A percentile compares a stretch with the other conserved stretches of the same genome.
phyloP scores from a whole-genome alignment of 2,113 vertebrate genomes.

The Thalassarche chlororhynchos region DNA sequence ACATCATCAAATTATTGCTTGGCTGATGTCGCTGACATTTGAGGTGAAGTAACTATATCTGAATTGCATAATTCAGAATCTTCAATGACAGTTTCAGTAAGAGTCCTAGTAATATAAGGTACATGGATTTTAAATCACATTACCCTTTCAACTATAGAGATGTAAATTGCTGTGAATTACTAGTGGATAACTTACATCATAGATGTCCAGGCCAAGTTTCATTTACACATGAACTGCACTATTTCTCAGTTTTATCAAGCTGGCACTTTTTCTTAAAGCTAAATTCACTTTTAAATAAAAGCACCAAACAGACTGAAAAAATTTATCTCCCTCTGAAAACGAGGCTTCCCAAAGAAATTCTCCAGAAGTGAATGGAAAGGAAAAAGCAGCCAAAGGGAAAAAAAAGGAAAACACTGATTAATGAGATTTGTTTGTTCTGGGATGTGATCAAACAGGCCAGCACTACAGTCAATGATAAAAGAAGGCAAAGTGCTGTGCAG shows the following conservation, averaged over 20 bases:
- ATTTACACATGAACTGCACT: not conserved
- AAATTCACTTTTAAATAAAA: slow-evolving; percentile 26
- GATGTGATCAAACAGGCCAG: slow-evolving; percentile 30
- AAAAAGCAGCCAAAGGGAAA: not conserved
- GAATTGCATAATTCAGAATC: slow-evolving; percentile 9
- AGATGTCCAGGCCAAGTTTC: not conserved
- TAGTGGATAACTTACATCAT: not conserved
- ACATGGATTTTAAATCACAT: slow-evolving; percentile 41
- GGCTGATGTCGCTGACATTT: not conserved
- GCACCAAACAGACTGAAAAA: not conserved
- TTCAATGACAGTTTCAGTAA: slow-evolving; percentile 3
- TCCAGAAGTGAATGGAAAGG: not conserved
- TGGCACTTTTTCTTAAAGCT: not conserved
- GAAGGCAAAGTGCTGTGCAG: not conserved
- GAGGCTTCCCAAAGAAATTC: slow-evolving; percentile 8
- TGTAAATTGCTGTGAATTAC: not conserved
- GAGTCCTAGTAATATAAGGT: not conserved
- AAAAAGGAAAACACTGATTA: not conserved
- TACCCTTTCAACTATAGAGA: slow-evolving; percentile 8
- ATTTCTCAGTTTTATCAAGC: not conserved
- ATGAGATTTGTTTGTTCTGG: slow-evolving; percentile 1
- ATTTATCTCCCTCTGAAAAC: not conserved
- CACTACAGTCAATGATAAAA: slow-evolving; percentile 19
- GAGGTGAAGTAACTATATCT: not conserved
- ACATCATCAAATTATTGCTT: slow-evolving; percentile 8